Percentiles rank a stretch among this genome's conserved stretches.
phyloP scores from a whole-genome alignment of 1,140 invertebrate genomes.

The Aphelenchoides avenae region DNA sequence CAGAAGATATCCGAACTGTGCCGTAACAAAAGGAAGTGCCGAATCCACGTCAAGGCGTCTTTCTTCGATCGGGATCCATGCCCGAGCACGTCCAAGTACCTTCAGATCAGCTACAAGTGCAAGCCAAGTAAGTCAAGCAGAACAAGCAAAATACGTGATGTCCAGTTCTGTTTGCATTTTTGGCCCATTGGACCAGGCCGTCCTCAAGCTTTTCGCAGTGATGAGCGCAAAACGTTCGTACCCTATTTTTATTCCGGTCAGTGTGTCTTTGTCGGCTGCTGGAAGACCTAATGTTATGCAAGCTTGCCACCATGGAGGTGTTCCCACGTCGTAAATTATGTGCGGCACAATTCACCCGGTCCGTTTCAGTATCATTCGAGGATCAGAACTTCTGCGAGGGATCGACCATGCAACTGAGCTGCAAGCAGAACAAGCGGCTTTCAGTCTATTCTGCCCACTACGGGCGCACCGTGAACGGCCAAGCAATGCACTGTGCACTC shows the following conservation, averaged over 20 bases:
- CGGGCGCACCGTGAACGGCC: conserved; percentile 40
- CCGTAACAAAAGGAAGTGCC: conserved; percentile 44
- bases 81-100: conserved; percentile 42
- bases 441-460: conserved; percentile 51
- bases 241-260: too few species aligned
- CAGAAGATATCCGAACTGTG: conserved; percentile 44
- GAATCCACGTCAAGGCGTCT: conserved; percentile 31
- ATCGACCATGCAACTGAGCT: conserved; percentile 34
- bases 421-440: conserved; percentile 35
- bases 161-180: too few species aligned
- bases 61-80: conserved; percentile 48
- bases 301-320: too few species aligned
- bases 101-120: conserved; percentile 53
- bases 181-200: too few species aligned
- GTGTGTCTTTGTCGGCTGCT: too few species aligned
- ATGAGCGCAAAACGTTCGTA: too few species aligned
- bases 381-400: conserved; percentile 52
- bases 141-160: too few species aligned
- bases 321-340: too few species aligned
- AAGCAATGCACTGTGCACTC: conserved; percentile 31
- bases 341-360: too few species aligned
- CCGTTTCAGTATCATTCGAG: conserved; percentile 46
- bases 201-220: too few species aligned
- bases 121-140: conserved; percentile 35
- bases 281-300: too few species aligned